These are phyloP conservation scores for Troides aeacus DNA, from an alignment of 2,888 invertebrate genomes.

Conservation along the genomic window DNA sequence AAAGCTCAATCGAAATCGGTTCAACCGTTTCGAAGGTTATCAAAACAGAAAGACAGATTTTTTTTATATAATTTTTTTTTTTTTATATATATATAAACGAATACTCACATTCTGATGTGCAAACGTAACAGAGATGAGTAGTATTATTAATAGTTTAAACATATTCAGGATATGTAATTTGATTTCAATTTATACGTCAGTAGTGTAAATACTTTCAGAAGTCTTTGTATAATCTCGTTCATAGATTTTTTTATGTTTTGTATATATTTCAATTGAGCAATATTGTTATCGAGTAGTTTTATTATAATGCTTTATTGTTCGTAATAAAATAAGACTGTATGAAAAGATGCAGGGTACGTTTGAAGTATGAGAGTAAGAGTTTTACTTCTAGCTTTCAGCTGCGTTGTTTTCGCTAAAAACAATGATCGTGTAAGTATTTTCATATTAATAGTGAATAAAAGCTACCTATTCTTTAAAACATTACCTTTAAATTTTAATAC, in stretches of 20 bases:
- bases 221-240: not conserved
- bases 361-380: constrained; percentile 24
- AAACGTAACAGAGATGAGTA: constrained; percentile 11
- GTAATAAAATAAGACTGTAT: not conserved
- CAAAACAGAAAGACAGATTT: no score
- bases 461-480: no score
- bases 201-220: no score
- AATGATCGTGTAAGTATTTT: constrained; percentile 21
- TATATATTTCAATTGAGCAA: not conserved
- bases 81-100: no score
- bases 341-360: constrained; percentile 4
- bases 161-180: not conserved
- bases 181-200: not conserved
- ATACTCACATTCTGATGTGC: constrained; percentile 24
- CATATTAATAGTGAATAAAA: not conserved
- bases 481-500: no score
- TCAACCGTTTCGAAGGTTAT: no score
- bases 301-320: constrained; percentile 1
- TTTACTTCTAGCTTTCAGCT: constrained; percentile 20
- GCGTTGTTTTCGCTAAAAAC: constrained; percentile 16
- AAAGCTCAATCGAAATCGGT: no score
- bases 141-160: constrained; percentile 19
- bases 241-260: not conserved
- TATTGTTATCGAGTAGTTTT: not conserved
- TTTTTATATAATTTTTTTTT: no score